Evolutionary conservation across 2,797 vertebrate genomes (phyloP), one percentile per base, ranked within the genome.

Genomic region (Mareca penelope): DNA sequence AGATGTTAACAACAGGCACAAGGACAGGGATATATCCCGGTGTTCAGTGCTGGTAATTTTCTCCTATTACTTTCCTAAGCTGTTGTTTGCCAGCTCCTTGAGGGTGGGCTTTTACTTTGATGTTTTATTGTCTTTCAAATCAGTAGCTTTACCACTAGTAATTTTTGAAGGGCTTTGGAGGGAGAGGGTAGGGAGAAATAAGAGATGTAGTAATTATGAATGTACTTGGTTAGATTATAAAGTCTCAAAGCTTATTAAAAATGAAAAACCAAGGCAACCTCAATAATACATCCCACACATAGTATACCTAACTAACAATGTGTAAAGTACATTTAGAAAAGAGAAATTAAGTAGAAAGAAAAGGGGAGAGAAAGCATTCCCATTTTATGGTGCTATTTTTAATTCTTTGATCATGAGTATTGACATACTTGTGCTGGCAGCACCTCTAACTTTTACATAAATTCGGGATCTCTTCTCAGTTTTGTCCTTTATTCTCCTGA

Each of bases 221-320:
- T 96, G 95, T 97, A 82, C 94, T 97, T 97, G 71, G 90, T 97
- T 96, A 88, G 78, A 80, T 95, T 93, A 86, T 80, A 44, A 95
- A 95, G 61, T 96, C 89, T 95, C 50, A 42, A 93, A 95, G 95
- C 69, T 97, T 96, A 97, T 97, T 97, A 97, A 95, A 96, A 96
- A 96, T 93, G 67, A 94, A 95, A 97, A 97, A 96, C 97, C 96
- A 97, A 97, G 92, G 97, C 95, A 98, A 98, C 97, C 64, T 94
- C 83, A 60, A 59, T 94, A 93, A 93, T 96, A 89, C 93, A 93
- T 95, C 97, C 97, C 85, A 96, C 97, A 96, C 94, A 88, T 71
- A 90, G 95, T 94, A 85, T 91, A 95, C 70, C 79, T 90, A 91
- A 83, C 94, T 96, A 95, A 88, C 90, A 93, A 69, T 59, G 93